Conservation (phyloP, 2,113 vertebrate genomes). For the Sisor rabdophorus region DNA sequence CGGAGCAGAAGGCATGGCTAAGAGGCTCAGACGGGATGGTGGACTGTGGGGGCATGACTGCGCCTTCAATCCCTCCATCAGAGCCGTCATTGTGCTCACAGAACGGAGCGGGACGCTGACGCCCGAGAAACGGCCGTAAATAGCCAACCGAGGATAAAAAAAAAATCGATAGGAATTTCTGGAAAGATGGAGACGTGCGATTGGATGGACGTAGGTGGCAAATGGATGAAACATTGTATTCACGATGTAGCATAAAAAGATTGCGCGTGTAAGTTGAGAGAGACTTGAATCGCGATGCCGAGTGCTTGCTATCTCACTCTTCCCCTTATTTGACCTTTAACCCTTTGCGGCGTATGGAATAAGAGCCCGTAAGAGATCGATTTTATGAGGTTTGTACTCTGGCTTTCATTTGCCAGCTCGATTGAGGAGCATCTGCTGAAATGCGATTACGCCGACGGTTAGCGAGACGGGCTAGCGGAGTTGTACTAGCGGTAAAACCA, state of each 20-base stretch:
- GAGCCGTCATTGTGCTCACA: not conserved
- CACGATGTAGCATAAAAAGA: not conserved
- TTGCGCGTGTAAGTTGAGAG: conserved; percentile 12
- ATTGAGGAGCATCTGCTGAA: conserved; percentile 26
- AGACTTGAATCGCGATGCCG: conserved; percentile 10
- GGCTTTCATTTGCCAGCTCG: conserved; percentile 37
- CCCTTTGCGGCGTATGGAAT: conserved; percentile 32
- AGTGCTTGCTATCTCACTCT: conserved; percentile 21
- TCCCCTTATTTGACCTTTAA: conserved; percentile 35
- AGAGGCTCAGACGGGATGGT: conserved; percentile 12
- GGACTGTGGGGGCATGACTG: conserved; percentile 54
- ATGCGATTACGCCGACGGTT: conserved; percentile 29
- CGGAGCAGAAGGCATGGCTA: conserved; percentile 47
- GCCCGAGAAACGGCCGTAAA: conserved; percentile 8
- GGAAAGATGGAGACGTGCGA: conserved; percentile 18
- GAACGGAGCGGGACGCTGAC: not conserved
- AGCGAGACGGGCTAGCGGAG: conserved; percentile 25
- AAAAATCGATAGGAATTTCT: conserved; percentile 30
- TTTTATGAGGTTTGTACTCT: conserved; percentile 31
- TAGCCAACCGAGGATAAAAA: not conserved
- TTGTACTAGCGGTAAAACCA: not conserved
- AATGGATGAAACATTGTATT: conserved; percentile 14
- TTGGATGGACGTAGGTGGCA: conserved; percentile 33
- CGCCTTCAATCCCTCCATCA: conserved; percentile 48
- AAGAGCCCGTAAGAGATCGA: conserved; percentile 45